A percentile compares a stretch with the other conserved stretches of the same genome.
phyloP scores from a whole-genome alignment of 2,888 invertebrate genomes.

The Agrotis segetum region DNA sequence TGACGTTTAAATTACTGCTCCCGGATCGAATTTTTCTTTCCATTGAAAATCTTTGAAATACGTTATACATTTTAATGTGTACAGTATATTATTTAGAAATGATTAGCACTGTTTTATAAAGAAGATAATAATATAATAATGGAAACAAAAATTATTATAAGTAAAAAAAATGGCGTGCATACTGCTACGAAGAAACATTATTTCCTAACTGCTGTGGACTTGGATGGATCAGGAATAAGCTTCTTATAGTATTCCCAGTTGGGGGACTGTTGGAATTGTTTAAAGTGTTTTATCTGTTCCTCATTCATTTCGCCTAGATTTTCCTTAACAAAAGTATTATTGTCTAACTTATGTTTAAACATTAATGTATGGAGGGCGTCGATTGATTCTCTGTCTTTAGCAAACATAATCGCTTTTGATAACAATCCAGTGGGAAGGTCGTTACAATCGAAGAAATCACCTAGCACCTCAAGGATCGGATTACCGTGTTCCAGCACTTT shows the following conservation, averaged over 20 bases:
- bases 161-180: no score
- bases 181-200: no score
- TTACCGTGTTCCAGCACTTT: conserved; percentile 43
- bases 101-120: no score
- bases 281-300: not conserved
- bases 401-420: conserved; percentile 29
- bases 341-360: conserved; percentile 1
- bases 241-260: not conserved
- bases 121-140: no score
- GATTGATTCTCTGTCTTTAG: conserved; percentile 15
- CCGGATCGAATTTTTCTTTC: no score
- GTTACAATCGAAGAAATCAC: conserved; percentile 17
- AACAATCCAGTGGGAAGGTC: conserved; percentile 30
- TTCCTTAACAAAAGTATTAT: not conserved
- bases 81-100: no score
- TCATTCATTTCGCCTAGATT: conserved; percentile 16
- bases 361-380: conserved; percentile 18
- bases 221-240: not conserved
- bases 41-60: no score
- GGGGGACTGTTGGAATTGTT: not conserved
- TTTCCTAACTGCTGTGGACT: no score
- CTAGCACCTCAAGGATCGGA: conserved; percentile 37
- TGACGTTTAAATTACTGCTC: no score
- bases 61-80: no score
- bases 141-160: no score